These are phyloP conservation scores for Ganaspis sp. DNA, from an alignment of 1,140 invertebrate genomes.

Conservation along the genomic window DNA sequence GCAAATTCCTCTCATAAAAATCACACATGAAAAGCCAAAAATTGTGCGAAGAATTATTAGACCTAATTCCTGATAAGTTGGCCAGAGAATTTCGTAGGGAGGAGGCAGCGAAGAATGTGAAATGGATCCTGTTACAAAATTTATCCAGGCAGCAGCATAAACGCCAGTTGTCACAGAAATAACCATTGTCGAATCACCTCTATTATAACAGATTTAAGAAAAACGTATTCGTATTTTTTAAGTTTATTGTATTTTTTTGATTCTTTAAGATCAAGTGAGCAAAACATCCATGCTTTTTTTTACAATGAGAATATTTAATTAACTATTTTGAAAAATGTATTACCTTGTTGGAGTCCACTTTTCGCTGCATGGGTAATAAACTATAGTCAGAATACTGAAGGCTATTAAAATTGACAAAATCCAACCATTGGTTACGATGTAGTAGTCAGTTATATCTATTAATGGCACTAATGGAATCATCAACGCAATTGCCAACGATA, in stretches of 20 bases:
- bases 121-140: conserved; percentile 86
- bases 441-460: conserved; percentile 84
- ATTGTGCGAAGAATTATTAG: conserved; percentile 81
- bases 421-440: conserved; percentile 82
- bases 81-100: conserved; percentile 88
- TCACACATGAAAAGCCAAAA: conserved; percentile 84
- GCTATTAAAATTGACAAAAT: conserved; percentile 81
- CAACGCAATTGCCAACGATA: conserved; percentile 81
- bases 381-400: conserved; percentile 81
- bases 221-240: no score
- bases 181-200: conserved; percentile 91
- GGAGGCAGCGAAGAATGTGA: conserved; percentile 75
- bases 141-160: conserved; percentile 88
- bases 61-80: conserved; percentile 83
- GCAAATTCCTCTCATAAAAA: conserved; percentile 81
- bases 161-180: conserved; percentile 88
- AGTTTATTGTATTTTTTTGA: no score
- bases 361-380: conserved; percentile 85
- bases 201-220: conserved; percentile 70
- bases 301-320: no score
- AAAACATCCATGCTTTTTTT: no score
- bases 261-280: no score
- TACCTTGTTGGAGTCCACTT: conserved; percentile 90
- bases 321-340: conserved; percentile 33
- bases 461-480: conserved; percentile 85